phyloP scores from a whole-genome alignment of 2,888 invertebrate genomes.

The Drosophila siamana region DNA sequence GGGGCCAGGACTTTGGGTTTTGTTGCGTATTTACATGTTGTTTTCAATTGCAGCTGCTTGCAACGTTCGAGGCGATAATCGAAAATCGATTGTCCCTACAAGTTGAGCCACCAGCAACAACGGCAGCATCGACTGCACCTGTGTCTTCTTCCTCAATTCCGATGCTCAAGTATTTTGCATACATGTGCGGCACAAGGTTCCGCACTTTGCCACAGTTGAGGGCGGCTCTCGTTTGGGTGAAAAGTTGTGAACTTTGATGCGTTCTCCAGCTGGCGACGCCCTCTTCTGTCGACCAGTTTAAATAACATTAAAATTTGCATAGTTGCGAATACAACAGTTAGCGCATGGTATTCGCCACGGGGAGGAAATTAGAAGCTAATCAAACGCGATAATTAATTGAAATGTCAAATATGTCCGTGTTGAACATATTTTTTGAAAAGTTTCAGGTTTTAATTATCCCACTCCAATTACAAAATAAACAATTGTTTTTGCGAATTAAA shows the following conservation, averaged over 20 bases:
- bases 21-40: slow-evolving; percentile 36
- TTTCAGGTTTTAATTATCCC: slow-evolving; percentile 30
- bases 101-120: slow-evolving; percentile 43
- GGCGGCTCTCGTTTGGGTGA: slow-evolving; percentile 1
- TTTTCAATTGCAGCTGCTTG: slow-evolving; percentile 48
- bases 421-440: background rate
- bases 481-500: slow-evolving; percentile 44
- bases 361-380: slow-evolving; percentile 2
- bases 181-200: slow-evolving; percentile 45
- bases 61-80: slow-evolving; percentile 48
- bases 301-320: background rate
- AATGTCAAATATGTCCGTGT: background rate
- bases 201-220: slow-evolving; percentile 3
- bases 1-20: slow-evolving; percentile 12
- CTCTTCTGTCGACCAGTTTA: background rate
- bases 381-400: slow-evolving; percentile 21
- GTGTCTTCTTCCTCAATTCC: slow-evolving; percentile 31
- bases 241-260: slow-evolving; percentile 52
- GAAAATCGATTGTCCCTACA: slow-evolving; percentile 67
- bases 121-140: background rate
- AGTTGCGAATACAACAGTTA: background rate
- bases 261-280: background rate
- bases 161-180: slow-evolving; percentile 52
- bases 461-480: slow-evolving; percentile 38
- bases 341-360: background rate